A percentile compares a stretch with the other conserved stretches of the same genome.
These are phyloP conservation scores for Caenorhabditis wallacei DNA, from an alignment of 2,888 invertebrate species.

Conservation along the genomic window DNA sequence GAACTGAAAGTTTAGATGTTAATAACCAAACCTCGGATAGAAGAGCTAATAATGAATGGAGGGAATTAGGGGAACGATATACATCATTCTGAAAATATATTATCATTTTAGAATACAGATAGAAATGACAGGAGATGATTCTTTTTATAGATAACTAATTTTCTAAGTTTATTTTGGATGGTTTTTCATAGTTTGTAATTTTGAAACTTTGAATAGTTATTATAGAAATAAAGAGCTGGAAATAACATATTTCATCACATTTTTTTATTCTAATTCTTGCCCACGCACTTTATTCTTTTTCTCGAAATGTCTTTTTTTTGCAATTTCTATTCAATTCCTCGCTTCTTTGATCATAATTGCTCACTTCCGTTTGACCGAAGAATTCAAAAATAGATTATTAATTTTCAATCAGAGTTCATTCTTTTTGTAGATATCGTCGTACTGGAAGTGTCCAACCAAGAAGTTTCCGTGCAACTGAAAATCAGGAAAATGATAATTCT, in stretches of 20 bases:
- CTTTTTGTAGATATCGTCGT: slow-evolving; percentile 74
- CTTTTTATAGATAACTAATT: no score
- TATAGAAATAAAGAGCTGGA: no score
- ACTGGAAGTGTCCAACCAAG: slow-evolving; percentile 79
- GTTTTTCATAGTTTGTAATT: background rate
- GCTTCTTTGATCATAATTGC: slow-evolving; percentile 33
- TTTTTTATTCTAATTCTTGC: background rate
- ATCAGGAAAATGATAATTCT: slow-evolving; percentile 51
- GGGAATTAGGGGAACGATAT: no score
- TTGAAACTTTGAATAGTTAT: background rate
- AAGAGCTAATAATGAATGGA: no score
- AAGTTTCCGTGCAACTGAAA: slow-evolving; percentile 59
- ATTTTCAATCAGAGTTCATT: background rate
- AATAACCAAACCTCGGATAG: no score
- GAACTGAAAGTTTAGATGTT: no score
- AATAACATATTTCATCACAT: background rate
- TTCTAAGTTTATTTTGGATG: no score
- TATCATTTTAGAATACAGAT: no score
- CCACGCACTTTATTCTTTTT: slow-evolving; percentile 11
- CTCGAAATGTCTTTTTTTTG: background rate
- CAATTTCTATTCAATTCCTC: slow-evolving; percentile 24
- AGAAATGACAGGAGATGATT: no score
- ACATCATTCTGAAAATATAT: no score
- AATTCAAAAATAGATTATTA: slow-evolving; percentile 7
- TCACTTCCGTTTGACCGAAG: slow-evolving; percentile 8